Base-by-base conservation (phyloP, 2,888 invertebrate genomes). In the Synanthedon vespiformis region DNA sequence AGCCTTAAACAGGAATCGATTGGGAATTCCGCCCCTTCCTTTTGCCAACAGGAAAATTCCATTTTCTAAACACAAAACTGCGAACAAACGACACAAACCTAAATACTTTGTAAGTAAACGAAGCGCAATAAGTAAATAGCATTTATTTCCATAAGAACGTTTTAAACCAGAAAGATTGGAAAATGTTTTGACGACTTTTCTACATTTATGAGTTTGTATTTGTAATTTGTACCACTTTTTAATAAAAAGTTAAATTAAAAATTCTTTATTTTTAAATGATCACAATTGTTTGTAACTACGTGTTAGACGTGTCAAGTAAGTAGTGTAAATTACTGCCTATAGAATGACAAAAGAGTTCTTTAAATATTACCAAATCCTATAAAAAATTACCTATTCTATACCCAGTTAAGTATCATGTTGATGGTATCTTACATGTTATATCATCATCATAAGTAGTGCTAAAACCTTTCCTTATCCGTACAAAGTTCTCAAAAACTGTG, bases 61-160 rank as follows among this genome's bases (percentile, higher is more conserved):
- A 85, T 85, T 85, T 81, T 72, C 70, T 70, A 72, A 83, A 84
- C 77, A 82, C 75, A 76, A 77, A 79, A 78, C 77, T 68, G 79
- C 61, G 69, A 72, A 77, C 74, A 77, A 73, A 75, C 78, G 78
- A 75, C 76, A 73, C 74, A 72, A 69, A 75, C 79, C 80, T 82
- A 83, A 84, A 84, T 83, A 81, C 84, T 83, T 81, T 80, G 83
- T 85, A 80, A 82, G 83, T 79, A 84, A 84, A 82, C 83, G 82
- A 81, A 74, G 77, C 82, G 77, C 79, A 80, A 80, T 84, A 81
- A 84, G 82, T 80, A 83, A 83, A 84, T 84, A 81, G 72, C 75
- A 68, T 74, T 75, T 74, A 71, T 73, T 70, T 69, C 77, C 77
- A 79, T 78, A 79, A 74, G 69, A 65, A 62, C 74, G 74, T 74